Evolutionary conservation across 2,797 vertebrate species (phyloP).

Genomic region (Ciconia nigra): DNA sequence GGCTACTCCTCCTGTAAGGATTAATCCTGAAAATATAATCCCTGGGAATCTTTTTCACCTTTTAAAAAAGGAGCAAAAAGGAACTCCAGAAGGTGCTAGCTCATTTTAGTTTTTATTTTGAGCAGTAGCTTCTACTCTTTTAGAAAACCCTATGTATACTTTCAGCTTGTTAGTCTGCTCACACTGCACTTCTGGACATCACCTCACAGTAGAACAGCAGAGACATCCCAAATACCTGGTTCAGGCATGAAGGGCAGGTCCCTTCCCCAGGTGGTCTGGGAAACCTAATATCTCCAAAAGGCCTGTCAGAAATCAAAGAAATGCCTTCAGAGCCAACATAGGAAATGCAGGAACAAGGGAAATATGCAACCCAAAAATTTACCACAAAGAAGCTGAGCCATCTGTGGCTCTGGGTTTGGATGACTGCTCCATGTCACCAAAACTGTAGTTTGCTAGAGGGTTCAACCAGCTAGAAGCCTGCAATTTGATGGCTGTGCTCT

Average conservation of each 20-base stretch:
- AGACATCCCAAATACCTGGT: not conserved
- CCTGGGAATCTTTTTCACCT: not conserved
- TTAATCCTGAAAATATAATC: not conserved
- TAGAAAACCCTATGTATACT: fast-evolving
- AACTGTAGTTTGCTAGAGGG: not conserved
- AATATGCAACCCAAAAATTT: not conserved
- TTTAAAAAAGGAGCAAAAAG: not conserved
- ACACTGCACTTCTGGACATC: not conserved
- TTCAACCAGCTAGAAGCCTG: not conserved
- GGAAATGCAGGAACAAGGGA: not conserved
- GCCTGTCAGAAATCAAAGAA: not conserved
- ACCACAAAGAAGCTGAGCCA: not conserved
- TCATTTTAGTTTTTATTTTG: not conserved
- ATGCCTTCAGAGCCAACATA: not conserved
- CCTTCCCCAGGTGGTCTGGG: not conserved
- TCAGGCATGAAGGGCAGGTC: not conserved
- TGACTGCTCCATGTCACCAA: not conserved
- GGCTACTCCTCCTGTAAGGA: not conserved
- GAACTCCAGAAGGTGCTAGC: not conserved
- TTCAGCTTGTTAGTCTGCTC: not conserved
- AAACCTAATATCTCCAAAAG: not conserved
- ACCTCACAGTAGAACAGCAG: not conserved
- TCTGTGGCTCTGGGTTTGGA: not conserved
- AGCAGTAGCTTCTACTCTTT: not conserved
- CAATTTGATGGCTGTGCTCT: not conserved